phyloP scores from a whole-genome alignment of 1,140 invertebrate species.

The Armadillidium nasatum region DNA sequence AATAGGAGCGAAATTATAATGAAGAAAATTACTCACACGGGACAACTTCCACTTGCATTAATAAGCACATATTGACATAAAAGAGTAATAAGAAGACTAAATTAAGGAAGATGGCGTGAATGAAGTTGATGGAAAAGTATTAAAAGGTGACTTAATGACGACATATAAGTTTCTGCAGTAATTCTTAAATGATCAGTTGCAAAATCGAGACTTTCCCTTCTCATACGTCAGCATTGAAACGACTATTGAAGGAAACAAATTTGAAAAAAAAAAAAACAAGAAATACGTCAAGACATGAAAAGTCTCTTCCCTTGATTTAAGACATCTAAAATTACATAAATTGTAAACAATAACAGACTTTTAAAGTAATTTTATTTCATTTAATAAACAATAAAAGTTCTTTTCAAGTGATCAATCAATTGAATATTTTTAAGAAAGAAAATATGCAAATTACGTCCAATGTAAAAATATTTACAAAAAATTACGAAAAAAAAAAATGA shows the following conservation, averaged over 20 bases:
- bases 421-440: too few species aligned
- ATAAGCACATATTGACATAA: slow-evolving; percentile 11
- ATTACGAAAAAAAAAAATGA: too few species aligned
- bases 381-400: too few species aligned
- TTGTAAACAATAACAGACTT: too few species aligned
- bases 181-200: slow-evolving; percentile 1
- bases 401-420: too few species aligned
- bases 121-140: slow-evolving; percentile 8
- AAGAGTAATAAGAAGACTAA: slow-evolving; percentile 7
- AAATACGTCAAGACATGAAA: too few species aligned
- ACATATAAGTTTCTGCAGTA: not conserved
- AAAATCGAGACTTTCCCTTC: not conserved
- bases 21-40: not conserved
- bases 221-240: not conserved
- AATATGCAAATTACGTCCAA: too few species aligned
- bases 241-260: not conserved
- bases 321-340: too few species aligned
- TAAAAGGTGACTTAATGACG: not conserved
- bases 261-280: not conserved
- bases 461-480: too few species aligned
- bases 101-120: slow-evolving; percentile 5
- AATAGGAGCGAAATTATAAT: slow-evolving; percentile 4
- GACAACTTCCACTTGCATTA: slow-evolving; percentile 12
- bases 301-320: too few species aligned
- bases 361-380: too few species aligned